These are phyloP conservation scores for Folsomia manolachei DNA, from an alignment of 2,888 invertebrate species.

Conservation along the genomic window DNA sequence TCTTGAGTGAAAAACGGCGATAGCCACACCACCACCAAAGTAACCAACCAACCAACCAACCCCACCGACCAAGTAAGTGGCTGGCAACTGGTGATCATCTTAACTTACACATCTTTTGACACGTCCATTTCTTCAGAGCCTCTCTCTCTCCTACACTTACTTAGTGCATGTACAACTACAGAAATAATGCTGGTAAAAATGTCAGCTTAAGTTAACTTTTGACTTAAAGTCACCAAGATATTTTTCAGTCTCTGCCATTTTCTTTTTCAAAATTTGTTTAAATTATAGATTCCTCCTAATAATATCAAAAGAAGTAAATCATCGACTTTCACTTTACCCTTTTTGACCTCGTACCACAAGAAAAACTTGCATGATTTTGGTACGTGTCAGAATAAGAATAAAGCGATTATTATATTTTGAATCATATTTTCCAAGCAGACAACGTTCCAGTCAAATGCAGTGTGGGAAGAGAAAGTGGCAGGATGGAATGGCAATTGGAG, in stretches of 20 bases:
- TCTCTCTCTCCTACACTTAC: not conserved
- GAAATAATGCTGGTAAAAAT: not conserved
- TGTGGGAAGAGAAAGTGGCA: slow-evolving; percentile 13
- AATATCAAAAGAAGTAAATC: too few species aligned
- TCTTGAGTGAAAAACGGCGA: slow-evolving; percentile 15
- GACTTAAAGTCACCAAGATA: not conserved
- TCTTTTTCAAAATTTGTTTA: not conserved
- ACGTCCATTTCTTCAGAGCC: not conserved
- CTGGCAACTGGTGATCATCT: not conserved
- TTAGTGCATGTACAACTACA: not conserved
- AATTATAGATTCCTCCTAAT: not conserved
- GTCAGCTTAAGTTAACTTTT: not conserved
- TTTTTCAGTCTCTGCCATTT: too few species aligned
- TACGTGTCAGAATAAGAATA: not conserved
- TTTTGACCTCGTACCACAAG: not conserved
- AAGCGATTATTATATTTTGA: not conserved
- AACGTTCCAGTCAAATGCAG: not conserved
- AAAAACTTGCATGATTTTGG: not conserved
- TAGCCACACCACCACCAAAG: not conserved
- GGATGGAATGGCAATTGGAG: not conserved
- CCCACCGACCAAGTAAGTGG: not conserved
- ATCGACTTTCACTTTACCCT: not conserved
- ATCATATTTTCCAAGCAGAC: slow-evolving; percentile 11
- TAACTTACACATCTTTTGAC: not conserved
- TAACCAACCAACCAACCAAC: not conserved